Conservation (phyloP, 2,888 invertebrate genomes). For the Metopia argyrocephala region DNA sequence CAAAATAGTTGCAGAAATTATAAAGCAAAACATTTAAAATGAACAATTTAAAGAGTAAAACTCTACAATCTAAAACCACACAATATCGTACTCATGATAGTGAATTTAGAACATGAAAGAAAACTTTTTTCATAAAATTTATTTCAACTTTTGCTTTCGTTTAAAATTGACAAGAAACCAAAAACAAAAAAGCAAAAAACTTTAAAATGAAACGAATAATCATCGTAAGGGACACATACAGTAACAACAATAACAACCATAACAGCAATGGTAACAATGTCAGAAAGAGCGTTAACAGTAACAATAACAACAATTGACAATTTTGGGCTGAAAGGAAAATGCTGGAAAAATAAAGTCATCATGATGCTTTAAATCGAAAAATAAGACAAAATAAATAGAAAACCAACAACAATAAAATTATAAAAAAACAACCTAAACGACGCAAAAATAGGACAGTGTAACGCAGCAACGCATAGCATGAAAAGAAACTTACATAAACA, state of each 20-base stretch:
- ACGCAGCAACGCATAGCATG: slow-evolving; percentile 26
- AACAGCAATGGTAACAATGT: slow-evolving; percentile 68
- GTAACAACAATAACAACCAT: slow-evolving; percentile 66
- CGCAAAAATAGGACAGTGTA: slow-evolving; percentile 41
- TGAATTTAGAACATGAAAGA: slow-evolving; percentile 25
- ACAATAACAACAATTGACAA: slow-evolving; percentile 25
- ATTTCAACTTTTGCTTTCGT: slow-evolving; percentile 11
- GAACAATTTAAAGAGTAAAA: neutral
- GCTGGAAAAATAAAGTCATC: slow-evolving; percentile 43
- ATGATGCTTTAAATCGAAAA: slow-evolving; percentile 26
- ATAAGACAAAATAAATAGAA: neutral
- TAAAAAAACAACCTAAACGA: neutral
- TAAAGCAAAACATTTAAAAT: neutral
- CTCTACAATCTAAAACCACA: slow-evolving; percentile 30
- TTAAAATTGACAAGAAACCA: neutral
- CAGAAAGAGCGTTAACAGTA: slow-evolving; percentile 61
- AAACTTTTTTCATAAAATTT: slow-evolving; percentile 26
- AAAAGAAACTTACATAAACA: neutral
- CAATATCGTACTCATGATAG: slow-evolving; percentile 31
- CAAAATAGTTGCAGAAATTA: neutral
- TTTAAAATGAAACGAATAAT: slow-evolving; percentile 28
- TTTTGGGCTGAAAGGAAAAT: slow-evolving; percentile 27
- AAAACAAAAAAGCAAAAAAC: neutral
- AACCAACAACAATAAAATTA: neutral
- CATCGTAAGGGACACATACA: slow-evolving; percentile 34